A percentile compares a stretch with the other conserved stretches of the same genome.
These are phyloP conservation scores for Octodonta nipae DNA, from an alignment of 2,888 invertebrate species.

Conservation along the genomic window DNA sequence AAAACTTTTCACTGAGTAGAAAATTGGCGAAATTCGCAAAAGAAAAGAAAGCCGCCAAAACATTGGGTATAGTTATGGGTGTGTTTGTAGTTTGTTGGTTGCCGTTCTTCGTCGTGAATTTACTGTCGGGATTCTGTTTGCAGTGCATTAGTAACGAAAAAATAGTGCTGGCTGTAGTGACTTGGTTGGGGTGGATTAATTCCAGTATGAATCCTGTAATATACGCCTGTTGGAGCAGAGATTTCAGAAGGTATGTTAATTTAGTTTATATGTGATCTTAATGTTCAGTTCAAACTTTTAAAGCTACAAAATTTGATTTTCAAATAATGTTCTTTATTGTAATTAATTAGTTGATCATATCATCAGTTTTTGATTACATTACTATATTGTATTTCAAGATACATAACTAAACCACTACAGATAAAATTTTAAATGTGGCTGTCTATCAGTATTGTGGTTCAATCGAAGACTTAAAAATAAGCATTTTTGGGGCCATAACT, in stretches of 20 bases:
- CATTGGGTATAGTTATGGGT: slow-evolving; percentile 91
- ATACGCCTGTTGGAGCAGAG: slow-evolving; percentile 95
- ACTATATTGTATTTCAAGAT: too few species aligned
- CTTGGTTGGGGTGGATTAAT: slow-evolving; percentile 92
- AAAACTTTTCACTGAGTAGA: slow-evolving; percentile 83
- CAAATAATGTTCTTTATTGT: too few species aligned
- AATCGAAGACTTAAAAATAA: too few species aligned
- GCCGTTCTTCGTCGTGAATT: slow-evolving; percentile 90
- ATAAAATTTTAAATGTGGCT: too few species aligned
- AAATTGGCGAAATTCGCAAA: slow-evolving; percentile 91
- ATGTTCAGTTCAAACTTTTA: too few species aligned
- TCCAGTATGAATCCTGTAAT: slow-evolving; percentile 95
- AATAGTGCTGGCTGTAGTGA: slow-evolving; percentile 75
- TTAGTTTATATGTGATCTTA: slow-evolving; percentile 1
- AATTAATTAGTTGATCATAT: too few species aligned
- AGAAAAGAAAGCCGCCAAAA: slow-evolving; percentile 88
- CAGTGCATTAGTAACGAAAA: slow-evolving; percentile 80
- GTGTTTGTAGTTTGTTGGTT: slow-evolving; percentile 95
- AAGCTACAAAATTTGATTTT: too few species aligned
- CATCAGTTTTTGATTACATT: too few species aligned
- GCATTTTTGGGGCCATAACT: too few species aligned
- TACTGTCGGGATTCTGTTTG: slow-evolving; percentile 78
- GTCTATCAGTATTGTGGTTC: too few species aligned
- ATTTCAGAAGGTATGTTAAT: slow-evolving; percentile 70
- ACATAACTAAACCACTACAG: too few species aligned